Percentiles rank a stretch among this genome's conserved stretches.
Conservation (phyloP, 2,113 vertebrate genomes). For the Mesoclemmys tuberculata region DNA sequence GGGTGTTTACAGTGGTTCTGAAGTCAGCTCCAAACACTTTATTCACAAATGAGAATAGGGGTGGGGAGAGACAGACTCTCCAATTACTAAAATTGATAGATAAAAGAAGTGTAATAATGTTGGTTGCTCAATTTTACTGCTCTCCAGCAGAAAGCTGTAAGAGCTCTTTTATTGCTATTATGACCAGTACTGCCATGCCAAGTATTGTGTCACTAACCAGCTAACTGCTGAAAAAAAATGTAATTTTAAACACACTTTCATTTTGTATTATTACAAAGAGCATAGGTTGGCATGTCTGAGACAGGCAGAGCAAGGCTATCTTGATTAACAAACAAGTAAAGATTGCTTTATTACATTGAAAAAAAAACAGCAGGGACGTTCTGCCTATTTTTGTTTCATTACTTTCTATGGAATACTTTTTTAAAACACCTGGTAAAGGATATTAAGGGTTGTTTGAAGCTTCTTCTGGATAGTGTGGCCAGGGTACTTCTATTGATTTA, state of each 20-base stretch:
- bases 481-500: background rate
- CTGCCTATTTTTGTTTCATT: slow-evolving; percentile 28
- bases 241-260: background rate
- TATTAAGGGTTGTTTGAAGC: background rate
- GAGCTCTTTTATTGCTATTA: background rate
- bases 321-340: background rate
- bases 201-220: background rate
- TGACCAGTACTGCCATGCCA: background rate
- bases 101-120: background rate
- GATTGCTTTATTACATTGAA: background rate
- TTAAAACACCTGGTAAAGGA: background rate
- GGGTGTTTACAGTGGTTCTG: background rate
- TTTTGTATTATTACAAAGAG: background rate
- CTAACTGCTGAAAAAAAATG: background rate
- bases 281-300: background rate
- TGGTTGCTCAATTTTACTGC: background rate
- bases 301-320: background rate
- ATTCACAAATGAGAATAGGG: background rate
- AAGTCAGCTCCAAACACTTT: background rate
- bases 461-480: background rate
- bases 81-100: background rate
- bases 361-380: background rate
- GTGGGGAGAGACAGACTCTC: background rate
- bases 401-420: background rate
- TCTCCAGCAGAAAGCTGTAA: background rate